Percentiles rank a stretch among this genome's conserved stretches.
These are phyloP conservation scores for Sturnus vulgaris DNA, from an alignment of 2,113 vertebrate genomes.

Conservation along the genomic window DNA sequence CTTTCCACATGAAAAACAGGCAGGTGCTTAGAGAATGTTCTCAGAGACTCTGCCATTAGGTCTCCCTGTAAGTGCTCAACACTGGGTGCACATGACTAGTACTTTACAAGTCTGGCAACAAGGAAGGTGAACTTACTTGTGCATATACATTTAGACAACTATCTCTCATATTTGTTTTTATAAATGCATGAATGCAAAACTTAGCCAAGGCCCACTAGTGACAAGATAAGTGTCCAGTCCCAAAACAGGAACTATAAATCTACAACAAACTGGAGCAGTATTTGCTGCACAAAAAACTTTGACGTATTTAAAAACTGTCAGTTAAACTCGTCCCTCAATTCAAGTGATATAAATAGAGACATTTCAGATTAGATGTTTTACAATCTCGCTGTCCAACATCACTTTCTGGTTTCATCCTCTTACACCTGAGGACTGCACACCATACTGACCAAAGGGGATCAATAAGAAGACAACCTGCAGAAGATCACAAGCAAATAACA, in stretches of 20 bases:
- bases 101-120: neutral
- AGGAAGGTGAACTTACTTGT: neutral
- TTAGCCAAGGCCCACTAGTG: neutral
- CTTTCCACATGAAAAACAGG: neutral
- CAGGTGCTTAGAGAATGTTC: neutral
- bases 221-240: neutral
- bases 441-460: neutral
- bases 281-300: neutral
- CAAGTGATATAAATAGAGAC: neutral
- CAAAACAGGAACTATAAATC: neutral
- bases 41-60: neutral
- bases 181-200: neutral
- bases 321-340: neutral
- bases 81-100: neutral
- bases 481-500: neutral
- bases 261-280: neutral
- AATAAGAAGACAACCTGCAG: neutral
- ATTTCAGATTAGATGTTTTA: neutral
- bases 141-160: neutral
- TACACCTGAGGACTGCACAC: accelerated
- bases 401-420: neutral
- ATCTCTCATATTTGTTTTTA: neutral
- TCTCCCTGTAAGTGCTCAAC: neutral
- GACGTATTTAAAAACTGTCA: neutral
- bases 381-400: neutral